Base-by-base conservation (phyloP, 2,113 vertebrate genomes). In the Thamnaconus septentrionalis region DNA sequence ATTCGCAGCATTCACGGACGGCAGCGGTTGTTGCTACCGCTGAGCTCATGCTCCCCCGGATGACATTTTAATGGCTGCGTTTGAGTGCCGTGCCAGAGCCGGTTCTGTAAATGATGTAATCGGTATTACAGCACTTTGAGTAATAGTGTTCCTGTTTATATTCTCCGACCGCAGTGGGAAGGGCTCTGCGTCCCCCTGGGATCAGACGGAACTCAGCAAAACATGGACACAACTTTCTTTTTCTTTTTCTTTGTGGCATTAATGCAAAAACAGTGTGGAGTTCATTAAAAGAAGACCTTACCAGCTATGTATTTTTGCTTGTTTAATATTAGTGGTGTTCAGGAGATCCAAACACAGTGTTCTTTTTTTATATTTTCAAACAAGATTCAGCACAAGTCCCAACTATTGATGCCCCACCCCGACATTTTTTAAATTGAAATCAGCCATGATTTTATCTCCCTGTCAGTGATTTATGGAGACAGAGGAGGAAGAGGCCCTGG, bases 11-110 rank as follows among this genome's bases (percentile, higher is more conserved):
- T 80, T 40, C 18, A 31, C 18, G 18, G 18, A 31, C 18, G 18
- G 69, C 78, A 75, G 75, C 79, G 55, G 76, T 79, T 81, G 56
- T 65, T 65, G 78, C 87, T 86, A 85, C 82, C 71, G 63, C 44
- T 89, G 90, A 91, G 75, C 87, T 88, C 86, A 90, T 87, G 69
- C 69, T 74, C 82, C 67, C 70, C 70, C 60, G 76, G 79, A 88
- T 81, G 86, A 76, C 58, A 64, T 76, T 87, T 85, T 84, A 87
- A 87, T 78, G 60, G 71, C 55, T 65, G 60, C 59, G 78, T 79
- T 64, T 79, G 53, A 71, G 53, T 55, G 7, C 4, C 0, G 45
- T 71, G 77, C 80, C 87, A 85, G 71, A 71, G 66, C 6, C 66
- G 8, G 76, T 81, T 76, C 70, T 73, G 78, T 77, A 81, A 84